Percentiles rank a stretch among this genome's conserved stretches.
phyloP scores from a whole-genome alignment of 2,888 invertebrate species.

The Lymantria dispar region DNA sequence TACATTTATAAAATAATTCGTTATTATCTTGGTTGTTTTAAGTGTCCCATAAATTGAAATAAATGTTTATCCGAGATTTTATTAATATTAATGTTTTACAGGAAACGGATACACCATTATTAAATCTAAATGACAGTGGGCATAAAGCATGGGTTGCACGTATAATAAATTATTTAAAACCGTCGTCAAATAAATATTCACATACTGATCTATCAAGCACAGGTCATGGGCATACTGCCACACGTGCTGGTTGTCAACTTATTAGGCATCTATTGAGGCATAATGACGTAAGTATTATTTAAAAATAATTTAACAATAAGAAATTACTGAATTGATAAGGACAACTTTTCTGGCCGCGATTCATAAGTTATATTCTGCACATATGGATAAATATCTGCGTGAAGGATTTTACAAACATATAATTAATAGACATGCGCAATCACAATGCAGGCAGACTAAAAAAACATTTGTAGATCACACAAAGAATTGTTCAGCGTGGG shows the following conservation, averaged over 20 bases:
- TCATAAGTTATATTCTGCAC: no score
- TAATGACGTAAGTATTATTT: slow-evolving; percentile 78
- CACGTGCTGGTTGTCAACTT: slow-evolving; percentile 87
- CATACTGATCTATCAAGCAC: slow-evolving; percentile 87
- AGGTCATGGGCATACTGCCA: slow-evolving; percentile 83
- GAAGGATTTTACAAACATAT: no score
- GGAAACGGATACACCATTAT: slow-evolving; percentile 61
- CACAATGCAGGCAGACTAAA: no score
- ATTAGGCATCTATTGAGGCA: slow-evolving; percentile 87
- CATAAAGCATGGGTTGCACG: slow-evolving; percentile 82
- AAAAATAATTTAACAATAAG: neutral
- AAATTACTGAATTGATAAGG: no score
- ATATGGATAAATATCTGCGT: no score
- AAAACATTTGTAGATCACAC: no score
- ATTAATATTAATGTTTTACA: slow-evolving; percentile 25
- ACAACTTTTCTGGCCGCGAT: no score
- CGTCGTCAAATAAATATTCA: slow-evolving; percentile 93
- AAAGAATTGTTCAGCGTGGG: no score
- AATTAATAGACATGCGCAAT: no score
- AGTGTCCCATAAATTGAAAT: no score
- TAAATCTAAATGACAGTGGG: slow-evolving; percentile 68
- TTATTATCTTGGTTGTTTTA: no score
- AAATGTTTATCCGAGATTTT: neutral
- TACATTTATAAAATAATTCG: no score
- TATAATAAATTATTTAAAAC: slow-evolving; percentile 92